phyloP scores from a whole-genome alignment of 2,113 vertebrate genomes.

The Odobenus rosmarus region DNA sequence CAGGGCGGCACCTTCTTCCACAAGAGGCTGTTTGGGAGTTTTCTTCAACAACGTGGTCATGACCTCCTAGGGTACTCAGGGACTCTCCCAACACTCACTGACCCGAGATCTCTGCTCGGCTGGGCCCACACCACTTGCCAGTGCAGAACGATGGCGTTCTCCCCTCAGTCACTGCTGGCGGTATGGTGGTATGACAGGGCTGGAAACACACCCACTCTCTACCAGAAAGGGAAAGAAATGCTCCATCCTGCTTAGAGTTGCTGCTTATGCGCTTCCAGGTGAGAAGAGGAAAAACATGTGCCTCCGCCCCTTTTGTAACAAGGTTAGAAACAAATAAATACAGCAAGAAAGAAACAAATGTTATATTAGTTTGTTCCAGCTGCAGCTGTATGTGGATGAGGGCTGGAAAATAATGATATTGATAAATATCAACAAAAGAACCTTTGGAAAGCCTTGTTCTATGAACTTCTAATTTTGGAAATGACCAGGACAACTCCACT shows the following conservation, averaged over 20 bases:
- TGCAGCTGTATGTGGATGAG: not conserved
- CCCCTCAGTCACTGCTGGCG: not conserved
- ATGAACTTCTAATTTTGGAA: not conserved
- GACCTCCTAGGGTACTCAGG: not conserved
- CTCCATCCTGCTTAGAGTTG: not conserved
- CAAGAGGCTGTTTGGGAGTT: not conserved
- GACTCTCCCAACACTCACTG: not conserved
- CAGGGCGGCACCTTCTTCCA: not conserved
- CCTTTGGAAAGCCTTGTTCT: not conserved
- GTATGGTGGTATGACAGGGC: too few species aligned
- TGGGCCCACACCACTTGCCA: not conserved
- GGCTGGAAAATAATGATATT: not conserved
- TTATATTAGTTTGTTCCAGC: not conserved
- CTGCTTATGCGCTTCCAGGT: not conserved
- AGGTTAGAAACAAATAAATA: not conserved
- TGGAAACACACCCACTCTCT: not conserved
- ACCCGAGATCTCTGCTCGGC: not conserved
- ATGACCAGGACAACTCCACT: not conserved
- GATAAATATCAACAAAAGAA: not conserved
- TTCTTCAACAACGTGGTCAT: not conserved
- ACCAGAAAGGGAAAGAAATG: not conserved
- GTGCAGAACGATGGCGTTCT: not conserved
- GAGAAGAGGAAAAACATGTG: not conserved
- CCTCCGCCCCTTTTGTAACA: not conserved
- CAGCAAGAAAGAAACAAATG: not conserved